Percentiles rank a stretch among this genome's conserved stretches.
phyloP scores from a whole-genome alignment of 2,888 invertebrate species.

The Lithophane ornitopus region DNA sequence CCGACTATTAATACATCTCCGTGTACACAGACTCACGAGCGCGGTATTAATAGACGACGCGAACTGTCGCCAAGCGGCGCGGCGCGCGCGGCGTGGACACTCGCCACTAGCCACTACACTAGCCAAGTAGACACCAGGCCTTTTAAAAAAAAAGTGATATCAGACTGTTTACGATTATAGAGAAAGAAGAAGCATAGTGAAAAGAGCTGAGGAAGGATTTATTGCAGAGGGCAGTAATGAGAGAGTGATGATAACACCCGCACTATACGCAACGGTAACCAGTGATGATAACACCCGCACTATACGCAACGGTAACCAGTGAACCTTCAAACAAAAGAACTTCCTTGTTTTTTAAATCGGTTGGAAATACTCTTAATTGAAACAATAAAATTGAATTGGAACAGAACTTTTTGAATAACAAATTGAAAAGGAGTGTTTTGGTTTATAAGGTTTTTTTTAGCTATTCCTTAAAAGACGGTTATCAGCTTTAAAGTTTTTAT shows the following conservation, averaged over 20 bases:
- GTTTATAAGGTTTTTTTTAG: too few species aligned
- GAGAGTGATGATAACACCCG: neutral
- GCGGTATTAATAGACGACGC: slow-evolving; percentile 39
- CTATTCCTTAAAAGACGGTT: too few species aligned
- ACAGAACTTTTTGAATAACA: too few species aligned
- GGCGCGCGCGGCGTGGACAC: neutral
- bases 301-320: too few species aligned
- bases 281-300: neutral
- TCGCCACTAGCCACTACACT: neutral
- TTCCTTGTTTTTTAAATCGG: neutral
- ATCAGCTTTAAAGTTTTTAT: too few species aligned
- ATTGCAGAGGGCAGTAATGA: neutral
- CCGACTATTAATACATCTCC: slow-evolving; percentile 51
- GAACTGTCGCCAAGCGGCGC: slow-evolving; percentile 15
- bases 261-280: neutral
- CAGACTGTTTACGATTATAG: neutral
- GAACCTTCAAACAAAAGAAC: neutral
- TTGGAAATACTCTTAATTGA: too few species aligned
- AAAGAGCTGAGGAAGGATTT: neutral
- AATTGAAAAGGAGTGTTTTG: too few species aligned
- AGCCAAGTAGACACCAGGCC: neutral
- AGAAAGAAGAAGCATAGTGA: neutral
- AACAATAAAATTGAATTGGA: too few species aligned
- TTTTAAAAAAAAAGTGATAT: too few species aligned
- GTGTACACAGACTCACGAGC: slow-evolving; percentile 29